Conservation (phyloP, 2,888 invertebrate genomes). For the Oeneis ivallda region DNA sequence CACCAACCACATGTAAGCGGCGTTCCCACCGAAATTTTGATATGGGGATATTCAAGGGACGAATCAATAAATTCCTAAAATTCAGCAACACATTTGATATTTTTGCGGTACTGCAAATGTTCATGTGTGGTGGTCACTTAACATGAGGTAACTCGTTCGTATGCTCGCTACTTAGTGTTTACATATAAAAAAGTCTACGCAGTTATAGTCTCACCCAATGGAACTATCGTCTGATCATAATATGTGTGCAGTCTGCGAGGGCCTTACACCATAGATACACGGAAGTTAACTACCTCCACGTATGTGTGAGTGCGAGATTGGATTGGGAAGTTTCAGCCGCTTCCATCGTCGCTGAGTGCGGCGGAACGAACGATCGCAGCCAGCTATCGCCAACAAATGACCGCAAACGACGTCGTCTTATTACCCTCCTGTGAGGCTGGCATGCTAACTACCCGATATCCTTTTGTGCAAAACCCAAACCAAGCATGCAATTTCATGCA, state of each 20-base stretch:
- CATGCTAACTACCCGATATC: slow-evolving; percentile 29
- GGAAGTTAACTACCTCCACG: slow-evolving; percentile 33
- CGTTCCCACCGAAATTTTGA: too few species aligned
- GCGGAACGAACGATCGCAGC: slow-evolving; percentile 36
- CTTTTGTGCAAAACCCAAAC: slow-evolving; percentile 18
- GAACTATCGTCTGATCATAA: background rate
- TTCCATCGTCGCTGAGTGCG: slow-evolving; percentile 42
- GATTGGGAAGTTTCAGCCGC: slow-evolving; percentile 40
- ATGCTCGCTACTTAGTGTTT: too few species aligned
- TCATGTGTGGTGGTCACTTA: too few species aligned
- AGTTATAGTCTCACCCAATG: background rate
- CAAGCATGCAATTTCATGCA: background rate
- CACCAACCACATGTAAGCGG: too few species aligned
- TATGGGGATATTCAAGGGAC: too few species aligned
- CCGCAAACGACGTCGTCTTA: slow-evolving; percentile 35
- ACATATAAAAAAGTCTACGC: background rate
- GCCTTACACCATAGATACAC: slow-evolving; percentile 24
- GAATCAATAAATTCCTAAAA: too few species aligned
- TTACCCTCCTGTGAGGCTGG: slow-evolving; percentile 29
- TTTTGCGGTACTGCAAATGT: too few species aligned
- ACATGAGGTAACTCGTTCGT: too few species aligned
- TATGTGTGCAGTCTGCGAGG: slow-evolving; percentile 8
- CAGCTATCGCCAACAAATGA: slow-evolving; percentile 38
- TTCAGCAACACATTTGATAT: too few species aligned
- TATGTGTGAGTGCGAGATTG: slow-evolving; percentile 40